Evolutionary conservation across 2,113 vertebrate species (phyloP), one percentile per base, ranked within the genome.

Genomic region (Pogona vitticeps): DNA sequence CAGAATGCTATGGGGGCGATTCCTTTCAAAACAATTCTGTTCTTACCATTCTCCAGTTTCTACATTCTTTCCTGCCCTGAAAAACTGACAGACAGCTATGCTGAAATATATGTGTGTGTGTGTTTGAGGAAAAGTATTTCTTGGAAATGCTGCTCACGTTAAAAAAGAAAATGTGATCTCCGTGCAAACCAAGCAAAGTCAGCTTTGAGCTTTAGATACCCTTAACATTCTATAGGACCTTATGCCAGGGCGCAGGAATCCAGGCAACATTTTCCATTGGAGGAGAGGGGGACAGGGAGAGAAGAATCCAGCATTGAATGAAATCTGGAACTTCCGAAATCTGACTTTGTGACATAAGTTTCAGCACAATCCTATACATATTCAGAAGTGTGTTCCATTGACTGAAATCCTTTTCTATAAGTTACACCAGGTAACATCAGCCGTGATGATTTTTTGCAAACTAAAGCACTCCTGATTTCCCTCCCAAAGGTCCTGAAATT

Each of bases 21-120:
- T 95, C 90, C 89, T 90, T 92, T 95, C 93, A 95, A 95, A 96
- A 92, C 94, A 95, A 85, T 52, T 91, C 73, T 87, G 80, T 75
- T 93, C 78, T 90, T 93, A 91, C 79, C 82, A 71, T 89, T 94
- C 91, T 94, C 86, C 77, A 79, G 59, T 94, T 96, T 95, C 85
- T 85, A 96, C 92, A 90, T 93, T 91, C 87, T 85, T 89, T 89
- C 88, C 93, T 92, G 33, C 79, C 85, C 58, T 83, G 90, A 92
- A 94, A 86, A 95, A 92, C 36, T 89, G 92, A 93, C 85, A 58
- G 92, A 86, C 85, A 92, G 86, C 58, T 92, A 85, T n/a, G 7
- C 68, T 92, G 90, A 86, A 88, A 86, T 89, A 91, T 40, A 79
- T 52, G 78, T 73, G 68, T 78, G 26, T 89, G 90, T 40, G 75